A percentile compares a stretch with the other conserved stretches of the same genome.
phyloP scores from a whole-genome alignment of 2,113 vertebrate genomes.

The Cochlearius cochlearius region DNA sequence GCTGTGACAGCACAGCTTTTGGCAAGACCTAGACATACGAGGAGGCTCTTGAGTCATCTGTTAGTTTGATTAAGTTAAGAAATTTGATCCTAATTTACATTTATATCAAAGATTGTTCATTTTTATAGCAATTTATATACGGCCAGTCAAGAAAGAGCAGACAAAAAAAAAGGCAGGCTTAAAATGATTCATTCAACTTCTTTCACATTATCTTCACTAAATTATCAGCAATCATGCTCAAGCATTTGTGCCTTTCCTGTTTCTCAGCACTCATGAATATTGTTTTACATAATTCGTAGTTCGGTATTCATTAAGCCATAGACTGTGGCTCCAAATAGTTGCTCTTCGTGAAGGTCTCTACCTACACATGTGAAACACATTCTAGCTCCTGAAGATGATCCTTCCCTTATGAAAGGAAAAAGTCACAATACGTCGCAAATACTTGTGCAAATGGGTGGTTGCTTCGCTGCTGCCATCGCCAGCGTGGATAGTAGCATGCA shows the following conservation, averaged over 20 bases:
- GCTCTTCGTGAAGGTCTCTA: background rate
- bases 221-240: background rate
- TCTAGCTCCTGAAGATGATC: background rate
- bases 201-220: background rate
- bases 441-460: background rate
- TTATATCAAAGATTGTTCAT: background rate
- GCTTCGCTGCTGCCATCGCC: background rate
- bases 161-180: background rate
- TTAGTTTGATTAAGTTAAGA: background rate
- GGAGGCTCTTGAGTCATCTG: background rate
- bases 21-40: background rate
- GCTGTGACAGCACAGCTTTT: background rate
- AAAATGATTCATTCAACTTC: background rate
- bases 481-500: fast-evolving
- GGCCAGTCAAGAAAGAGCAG: background rate
- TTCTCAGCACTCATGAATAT: background rate
- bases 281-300: background rate
- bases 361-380: background rate
- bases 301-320: background rate
- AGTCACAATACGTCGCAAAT: background rate
- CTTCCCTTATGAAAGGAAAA: background rate
- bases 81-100: background rate
- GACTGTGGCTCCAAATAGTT: background rate
- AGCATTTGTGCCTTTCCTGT: background rate
- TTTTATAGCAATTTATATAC: background rate